These are phyloP conservation scores for Tupaia chinensis DNA, from an alignment of 2,113 vertebrate genomes.

Conservation along the genomic window DNA sequence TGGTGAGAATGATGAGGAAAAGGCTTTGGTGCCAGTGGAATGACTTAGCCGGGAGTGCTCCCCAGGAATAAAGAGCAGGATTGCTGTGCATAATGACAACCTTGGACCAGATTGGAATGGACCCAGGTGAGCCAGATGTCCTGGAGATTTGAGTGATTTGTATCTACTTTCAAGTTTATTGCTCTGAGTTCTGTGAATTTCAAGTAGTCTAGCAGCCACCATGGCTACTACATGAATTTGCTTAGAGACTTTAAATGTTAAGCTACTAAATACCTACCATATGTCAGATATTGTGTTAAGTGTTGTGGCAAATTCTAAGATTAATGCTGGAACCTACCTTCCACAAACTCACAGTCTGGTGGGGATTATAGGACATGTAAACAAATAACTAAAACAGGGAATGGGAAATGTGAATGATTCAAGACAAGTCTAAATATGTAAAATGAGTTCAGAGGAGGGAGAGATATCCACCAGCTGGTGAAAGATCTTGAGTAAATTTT, in stretches of 20 bases:
- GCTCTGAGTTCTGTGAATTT: constrained; percentile 57
- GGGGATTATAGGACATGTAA: background rate
- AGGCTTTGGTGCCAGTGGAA: background rate
- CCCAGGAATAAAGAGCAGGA: background rate
- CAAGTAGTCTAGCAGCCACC: background rate
- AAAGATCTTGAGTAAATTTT: background rate
- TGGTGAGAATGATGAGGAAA: constrained; percentile 43
- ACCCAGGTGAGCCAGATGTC: background rate
- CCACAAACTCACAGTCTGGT: background rate
- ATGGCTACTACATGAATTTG: constrained; percentile 33
- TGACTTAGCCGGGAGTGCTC: background rate
- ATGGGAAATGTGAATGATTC: background rate
- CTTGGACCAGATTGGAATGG: background rate
- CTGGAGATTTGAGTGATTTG: constrained; percentile 14
- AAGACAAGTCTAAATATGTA: background rate
- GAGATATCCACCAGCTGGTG: background rate
- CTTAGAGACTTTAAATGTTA: constrained; percentile 26
- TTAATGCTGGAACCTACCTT: background rate
- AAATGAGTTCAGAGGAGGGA: background rate
- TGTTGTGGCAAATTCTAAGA: background rate
- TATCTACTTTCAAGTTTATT: constrained; percentile 46
- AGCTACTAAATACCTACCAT: background rate
- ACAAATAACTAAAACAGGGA: background rate
- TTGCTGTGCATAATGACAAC: background rate
- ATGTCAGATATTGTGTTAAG: background rate